Evolutionary conservation across 2,113 vertebrate genomes (phyloP).

Genomic region (Galemys pyrenaicus): DNA sequence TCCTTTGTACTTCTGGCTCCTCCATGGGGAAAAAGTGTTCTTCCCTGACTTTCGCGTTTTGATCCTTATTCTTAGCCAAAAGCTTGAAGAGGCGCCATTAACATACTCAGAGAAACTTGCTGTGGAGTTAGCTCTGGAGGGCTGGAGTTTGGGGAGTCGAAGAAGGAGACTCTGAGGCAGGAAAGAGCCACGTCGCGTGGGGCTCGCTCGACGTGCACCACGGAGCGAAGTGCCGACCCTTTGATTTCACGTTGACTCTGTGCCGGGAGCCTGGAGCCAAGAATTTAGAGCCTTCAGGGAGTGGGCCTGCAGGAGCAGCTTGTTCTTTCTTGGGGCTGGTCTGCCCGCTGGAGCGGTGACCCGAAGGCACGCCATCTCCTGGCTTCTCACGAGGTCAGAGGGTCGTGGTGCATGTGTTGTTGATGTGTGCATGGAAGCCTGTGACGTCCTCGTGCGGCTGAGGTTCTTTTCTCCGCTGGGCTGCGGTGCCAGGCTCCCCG

Average conservation of each 20-base stretch:
- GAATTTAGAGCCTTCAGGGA: not conserved
- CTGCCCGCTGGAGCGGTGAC: accelerated
- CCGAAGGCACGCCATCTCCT: too few relatives aligned
- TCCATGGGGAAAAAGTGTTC: not conserved
- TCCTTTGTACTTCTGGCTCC: not conserved
- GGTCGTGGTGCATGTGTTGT: too few relatives aligned
- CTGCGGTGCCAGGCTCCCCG: too few relatives aligned
- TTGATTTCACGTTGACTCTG: not conserved
- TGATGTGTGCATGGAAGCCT: too few relatives aligned
- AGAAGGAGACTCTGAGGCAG: not conserved
- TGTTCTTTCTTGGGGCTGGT: not conserved
- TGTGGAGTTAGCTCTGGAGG: not conserved
- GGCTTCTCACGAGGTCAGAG: too few relatives aligned
- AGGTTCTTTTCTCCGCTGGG: not conserved
- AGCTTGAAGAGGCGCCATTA: not conserved
- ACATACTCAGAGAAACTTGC: not conserved
- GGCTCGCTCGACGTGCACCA: too few relatives aligned
- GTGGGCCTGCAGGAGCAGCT: not conserved
- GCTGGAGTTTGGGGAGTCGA: not conserved
- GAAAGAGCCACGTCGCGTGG: too few relatives aligned
- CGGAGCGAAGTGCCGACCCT: too few relatives aligned
- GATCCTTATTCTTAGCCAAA: not conserved
- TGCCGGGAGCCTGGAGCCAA: not conserved
- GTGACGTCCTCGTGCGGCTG: not conserved
- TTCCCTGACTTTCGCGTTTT: not conserved